Conservation (phyloP, 2,113 vertebrate genomes). For the Pituophis catenifer region DNA sequence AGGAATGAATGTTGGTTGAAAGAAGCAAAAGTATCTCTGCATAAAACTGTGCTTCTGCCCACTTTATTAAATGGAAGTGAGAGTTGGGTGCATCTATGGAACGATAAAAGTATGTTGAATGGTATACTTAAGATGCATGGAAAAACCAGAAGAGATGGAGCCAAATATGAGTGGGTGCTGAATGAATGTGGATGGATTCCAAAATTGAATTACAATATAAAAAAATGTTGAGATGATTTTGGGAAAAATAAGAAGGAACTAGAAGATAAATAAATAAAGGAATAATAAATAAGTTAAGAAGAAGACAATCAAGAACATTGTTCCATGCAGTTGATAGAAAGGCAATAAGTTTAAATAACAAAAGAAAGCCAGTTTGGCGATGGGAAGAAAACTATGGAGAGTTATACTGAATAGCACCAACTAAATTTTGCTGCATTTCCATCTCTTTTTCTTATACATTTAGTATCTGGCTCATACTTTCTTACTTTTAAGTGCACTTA, state of each 20-base stretch:
- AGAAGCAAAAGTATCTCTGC: not conserved
- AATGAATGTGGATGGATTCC: not conserved
- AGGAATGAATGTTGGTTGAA: not conserved
- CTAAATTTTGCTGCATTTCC: not conserved
- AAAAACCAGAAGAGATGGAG: not conserved
- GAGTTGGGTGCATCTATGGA: not conserved
- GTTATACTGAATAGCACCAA: not conserved
- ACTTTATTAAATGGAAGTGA: not conserved
- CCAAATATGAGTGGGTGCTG: not conserved
- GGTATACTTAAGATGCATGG: not conserved
- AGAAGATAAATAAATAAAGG: not conserved
- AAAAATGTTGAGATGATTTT: not conserved
- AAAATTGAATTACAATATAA: not conserved
- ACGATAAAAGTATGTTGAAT: not conserved
- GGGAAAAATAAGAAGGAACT: not conserved
- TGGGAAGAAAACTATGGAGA: not conserved
- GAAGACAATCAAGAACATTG: not conserved
- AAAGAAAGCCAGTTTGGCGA: not conserved
- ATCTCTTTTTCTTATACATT: not conserved
- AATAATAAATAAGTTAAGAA: not conserved
- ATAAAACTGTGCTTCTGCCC: not conserved
- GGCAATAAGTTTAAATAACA: not conserved
- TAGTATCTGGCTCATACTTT: not conserved
- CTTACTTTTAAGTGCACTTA: not conserved
- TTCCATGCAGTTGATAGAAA: not conserved